Percentiles rank a stretch among this genome's conserved stretches.
phyloP scores from a whole-genome alignment of 1,140 invertebrate species.

The Vanessa atalanta region DNA sequence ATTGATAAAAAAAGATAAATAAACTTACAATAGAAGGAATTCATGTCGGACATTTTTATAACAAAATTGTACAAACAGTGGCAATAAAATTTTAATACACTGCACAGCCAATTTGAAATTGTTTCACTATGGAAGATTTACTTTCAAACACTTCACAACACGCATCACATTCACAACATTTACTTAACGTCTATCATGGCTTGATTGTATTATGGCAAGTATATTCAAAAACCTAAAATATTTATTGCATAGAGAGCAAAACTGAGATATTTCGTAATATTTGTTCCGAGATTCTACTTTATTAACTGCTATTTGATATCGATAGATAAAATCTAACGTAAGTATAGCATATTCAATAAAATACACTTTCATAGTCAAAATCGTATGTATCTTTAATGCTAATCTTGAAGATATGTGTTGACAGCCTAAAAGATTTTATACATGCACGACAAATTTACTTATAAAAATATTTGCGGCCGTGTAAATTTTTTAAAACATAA shows the following conservation, averaged over 20 bases:
- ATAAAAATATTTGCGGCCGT: constrained; percentile 8
- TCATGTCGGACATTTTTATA: not conserved
- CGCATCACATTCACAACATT: constrained; percentile 12
- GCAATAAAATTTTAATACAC: not conserved
- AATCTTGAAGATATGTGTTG: constrained; percentile 1
- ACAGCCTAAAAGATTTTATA: not conserved
- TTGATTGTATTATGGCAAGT: constrained; percentile 14
- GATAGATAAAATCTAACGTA: too few species aligned
- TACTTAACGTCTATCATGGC: constrained; percentile 6
- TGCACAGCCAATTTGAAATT: constrained; percentile 4
- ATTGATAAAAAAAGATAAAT: not conserved
- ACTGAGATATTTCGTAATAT: not conserved
- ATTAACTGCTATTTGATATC: not conserved
- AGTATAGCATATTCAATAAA: too few species aligned
- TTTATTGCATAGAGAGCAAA: constrained; percentile 5
- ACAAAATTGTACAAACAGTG: not conserved
- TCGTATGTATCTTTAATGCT: not conserved
- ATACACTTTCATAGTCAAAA: too few species aligned
- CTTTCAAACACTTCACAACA: constrained; percentile 1
- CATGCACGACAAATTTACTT: constrained; percentile 1
- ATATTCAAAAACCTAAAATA: constrained; percentile 5
- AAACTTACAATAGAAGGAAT: not conserved
- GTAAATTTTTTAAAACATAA: not conserved
- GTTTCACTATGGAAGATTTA: constrained; percentile 3
- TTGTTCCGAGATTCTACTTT: not conserved